A percentile compares a stretch with the other conserved stretches of the same genome.
These are phyloP conservation scores for Phallusia fumigata DNA, from an alignment of 23 tunicate species.

Conservation along the genomic window DNA sequence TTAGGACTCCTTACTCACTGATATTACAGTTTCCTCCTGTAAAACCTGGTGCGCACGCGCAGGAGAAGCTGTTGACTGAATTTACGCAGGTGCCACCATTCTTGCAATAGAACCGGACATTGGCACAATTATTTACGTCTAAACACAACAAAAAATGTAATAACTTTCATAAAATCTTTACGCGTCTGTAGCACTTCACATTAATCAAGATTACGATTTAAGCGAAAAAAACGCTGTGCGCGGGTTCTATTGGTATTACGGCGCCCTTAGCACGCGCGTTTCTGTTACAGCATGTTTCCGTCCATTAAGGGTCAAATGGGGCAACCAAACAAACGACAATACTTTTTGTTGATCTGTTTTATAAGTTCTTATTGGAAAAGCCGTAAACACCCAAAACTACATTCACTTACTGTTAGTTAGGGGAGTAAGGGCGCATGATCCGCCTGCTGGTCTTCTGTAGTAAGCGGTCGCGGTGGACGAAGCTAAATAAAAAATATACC, in stretches of 20 bases:
- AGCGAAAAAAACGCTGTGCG: no score
- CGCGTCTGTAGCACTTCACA: background rate
- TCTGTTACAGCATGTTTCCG: no score
- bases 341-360: no score
- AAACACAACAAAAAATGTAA: background rate
- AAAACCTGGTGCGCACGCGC: background rate
- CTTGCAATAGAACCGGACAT: background rate
- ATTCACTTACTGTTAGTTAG: background rate
- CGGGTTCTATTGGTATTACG: no score
- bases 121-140: background rate
- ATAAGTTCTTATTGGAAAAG: no score
- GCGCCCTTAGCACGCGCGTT: no score
- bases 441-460: slow-evolving; percentile 4
- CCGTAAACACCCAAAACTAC: no score
- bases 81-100: background rate
- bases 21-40: background rate
- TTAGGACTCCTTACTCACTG: no score
- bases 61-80: background rate
- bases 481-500: background rate
- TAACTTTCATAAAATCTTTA: background rate
- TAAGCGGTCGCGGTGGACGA: background rate
- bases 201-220: no score
- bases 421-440: background rate
- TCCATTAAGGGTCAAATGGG: no score
- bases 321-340: no score